phyloP scores from a whole-genome alignment of 2,888 invertebrate species.

The Tethea ocularis region DNA sequence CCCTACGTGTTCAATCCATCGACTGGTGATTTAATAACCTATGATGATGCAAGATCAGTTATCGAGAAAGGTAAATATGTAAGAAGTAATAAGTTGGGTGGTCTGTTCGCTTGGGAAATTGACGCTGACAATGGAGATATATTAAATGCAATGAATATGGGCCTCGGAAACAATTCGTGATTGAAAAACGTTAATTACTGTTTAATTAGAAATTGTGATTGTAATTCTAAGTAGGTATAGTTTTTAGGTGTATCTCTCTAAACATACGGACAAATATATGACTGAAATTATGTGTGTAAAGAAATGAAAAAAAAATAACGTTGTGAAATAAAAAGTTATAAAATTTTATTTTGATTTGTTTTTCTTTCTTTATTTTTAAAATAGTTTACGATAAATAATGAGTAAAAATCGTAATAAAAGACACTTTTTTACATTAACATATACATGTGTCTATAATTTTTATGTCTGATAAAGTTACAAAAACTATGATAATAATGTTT shows the following conservation, averaged over 20 bases:
- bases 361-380: too few relatives aligned
- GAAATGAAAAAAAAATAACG: not conserved
- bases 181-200: slow-evolving; percentile 6
- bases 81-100: slow-evolving; percentile 74
- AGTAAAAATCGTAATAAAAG: too few relatives aligned
- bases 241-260: slow-evolving; percentile 6
- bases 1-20: slow-evolving; percentile 74
- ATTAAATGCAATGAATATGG: slow-evolving; percentile 77
- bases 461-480: too few relatives aligned
- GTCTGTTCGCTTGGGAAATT: slow-evolving; percentile 77
- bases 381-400: too few relatives aligned
- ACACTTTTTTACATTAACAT: too few relatives aligned
- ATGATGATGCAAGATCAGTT: slow-evolving; percentile 74
- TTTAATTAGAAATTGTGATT: slow-evolving; percentile 35
- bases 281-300: slow-evolving; percentile 8
- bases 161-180: slow-evolving; percentile 69
- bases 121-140: slow-evolving; percentile 79
- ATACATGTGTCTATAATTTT: too few relatives aligned
- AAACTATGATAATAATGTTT: too few relatives aligned
- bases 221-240: slow-evolving; percentile 35
- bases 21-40: slow-evolving; percentile 74
- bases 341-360: not conserved
- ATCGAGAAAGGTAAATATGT: slow-evolving; percentile 79
- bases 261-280: not conserved
- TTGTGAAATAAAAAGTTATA: not conserved